Evolutionary conservation across 2,113 vertebrate species (phyloP), one percentile per base, ranked within the genome.

Genomic region (Limnothrissa miodon): DNA sequence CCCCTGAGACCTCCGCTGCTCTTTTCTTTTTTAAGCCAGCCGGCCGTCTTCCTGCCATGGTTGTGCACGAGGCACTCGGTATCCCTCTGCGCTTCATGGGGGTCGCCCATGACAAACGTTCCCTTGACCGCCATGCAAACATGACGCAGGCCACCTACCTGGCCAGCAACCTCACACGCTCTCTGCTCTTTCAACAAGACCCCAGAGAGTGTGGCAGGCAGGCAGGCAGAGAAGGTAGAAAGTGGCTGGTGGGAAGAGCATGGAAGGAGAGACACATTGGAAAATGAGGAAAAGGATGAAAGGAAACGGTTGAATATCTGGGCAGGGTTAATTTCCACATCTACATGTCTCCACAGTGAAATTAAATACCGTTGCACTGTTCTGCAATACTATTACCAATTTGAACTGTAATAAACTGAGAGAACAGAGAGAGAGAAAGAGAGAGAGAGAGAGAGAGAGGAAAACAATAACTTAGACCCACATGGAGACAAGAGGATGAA

Each of bases 61-160:
- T 5, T 17, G 25, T 11, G 29, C 33, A 1, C 6, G 42, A 42
- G 42, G 42, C 29, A 4, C 66, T 33, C 29, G 11, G 33, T 13
- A 13, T 13, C 66, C 13, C 66, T 79, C 46, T 39, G 42, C 17
- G 92, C 93, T 92, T 91, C 91, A 92, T 25, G 85, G 92, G 94
- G 93, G 96, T 93, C 95, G 89, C 89, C 90, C 89, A 74, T 93
- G 94, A 95, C 94, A 95, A 93, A 94, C 95, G 93, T 95, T 93
- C 94, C 91, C 86, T 85, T 89, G 93, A 74, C 93, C 42, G 42
- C 42, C 91, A 92, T 82, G 88, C 93, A 92, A 94, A 93, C 93
- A 93, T 92, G 92, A 89, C 93, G 90, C 90, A 83, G 45, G 45
- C 80, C 66, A 74, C 66, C 66, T 74, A 74, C 25, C 66, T 74